A percentile compares a stretch with the other conserved stretches of the same genome.
Conservation (phyloP, 2,888 invertebrate genomes). For the Leptogaster cylindrica region DNA sequence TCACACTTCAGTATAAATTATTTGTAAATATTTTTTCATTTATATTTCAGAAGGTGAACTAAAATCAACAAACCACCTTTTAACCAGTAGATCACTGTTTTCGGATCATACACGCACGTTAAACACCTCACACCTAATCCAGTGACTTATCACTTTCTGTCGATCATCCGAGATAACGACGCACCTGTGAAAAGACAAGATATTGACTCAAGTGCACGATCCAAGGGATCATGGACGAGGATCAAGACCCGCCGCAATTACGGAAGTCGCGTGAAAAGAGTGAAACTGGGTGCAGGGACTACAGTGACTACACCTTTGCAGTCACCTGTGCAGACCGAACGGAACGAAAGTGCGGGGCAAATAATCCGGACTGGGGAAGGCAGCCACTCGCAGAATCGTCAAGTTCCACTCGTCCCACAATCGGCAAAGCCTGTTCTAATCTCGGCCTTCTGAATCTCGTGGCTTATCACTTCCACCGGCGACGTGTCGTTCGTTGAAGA, state of each 20-base stretch:
- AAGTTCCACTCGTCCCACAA: background rate
- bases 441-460: conserved; percentile 4
- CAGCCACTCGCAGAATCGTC: conserved; percentile 4
- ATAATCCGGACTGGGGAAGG: conserved; percentile 10
- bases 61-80: conserved; percentile 25
- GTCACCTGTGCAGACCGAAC: conserved; percentile 9
- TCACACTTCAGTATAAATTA: conserved; percentile 26
- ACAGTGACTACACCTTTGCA: background rate
- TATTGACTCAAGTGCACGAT: conserved; percentile 1
- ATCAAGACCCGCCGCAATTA: background rate
- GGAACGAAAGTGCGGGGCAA: conserved; percentile 25
- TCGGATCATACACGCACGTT: conserved; percentile 8
- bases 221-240: background rate
- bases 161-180: background rate
- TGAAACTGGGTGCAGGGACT: no score
- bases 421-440: conserved; percentile 6
- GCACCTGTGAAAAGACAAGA: conserved; percentile 11
- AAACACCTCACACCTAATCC: conserved; percentile 19
- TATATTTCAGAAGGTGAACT: conserved; percentile 6
- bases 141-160: conserved; percentile 23
- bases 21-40: conserved; percentile 23
- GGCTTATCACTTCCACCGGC: conserved; percentile 8
- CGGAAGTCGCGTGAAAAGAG: background rate
- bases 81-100: conserved; percentile 14
- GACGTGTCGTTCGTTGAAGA: conserved; percentile 11